Evolutionary conservation across 1,140 invertebrate species (phyloP).

Genomic region (Meloidogyne hapla): DNA sequence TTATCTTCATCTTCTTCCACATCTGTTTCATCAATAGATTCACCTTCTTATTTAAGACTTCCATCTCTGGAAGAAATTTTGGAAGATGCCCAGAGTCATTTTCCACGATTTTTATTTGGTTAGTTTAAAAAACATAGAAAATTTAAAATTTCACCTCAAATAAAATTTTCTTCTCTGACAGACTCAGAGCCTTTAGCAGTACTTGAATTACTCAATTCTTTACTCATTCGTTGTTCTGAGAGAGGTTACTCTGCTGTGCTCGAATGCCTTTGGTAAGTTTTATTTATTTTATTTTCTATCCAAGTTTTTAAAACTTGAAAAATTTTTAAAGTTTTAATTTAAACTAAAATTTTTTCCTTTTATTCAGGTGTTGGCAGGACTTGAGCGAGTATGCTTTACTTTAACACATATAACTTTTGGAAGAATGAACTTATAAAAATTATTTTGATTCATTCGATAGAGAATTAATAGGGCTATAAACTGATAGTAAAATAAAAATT

Average conservation of each 20-base stretch:
- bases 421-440: neutral
- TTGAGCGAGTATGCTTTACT: neutral
- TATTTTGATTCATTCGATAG: neutral
- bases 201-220: slow-evolving; percentile 23
- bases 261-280: slow-evolving; percentile 39
- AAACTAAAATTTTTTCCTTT: no score
- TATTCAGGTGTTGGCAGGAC: slow-evolving; percentile 43
- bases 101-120: slow-evolving; percentile 39
- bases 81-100: slow-evolving; percentile 33
- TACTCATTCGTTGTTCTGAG: slow-evolving; percentile 30
- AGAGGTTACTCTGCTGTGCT: slow-evolving; percentile 35
- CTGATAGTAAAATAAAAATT: neutral
- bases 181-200: slow-evolving; percentile 22
- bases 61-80: slow-evolving; percentile 25
- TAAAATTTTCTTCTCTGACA: neutral
- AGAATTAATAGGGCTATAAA: neutral
- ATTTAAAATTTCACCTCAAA: neutral
- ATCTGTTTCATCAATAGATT: neutral
- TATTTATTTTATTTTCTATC: no score
- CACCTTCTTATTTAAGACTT: slow-evolving; percentile 6
- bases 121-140: neutral
- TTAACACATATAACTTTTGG: neutral
- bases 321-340: no score
- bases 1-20: neutral
- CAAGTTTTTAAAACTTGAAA: no score